These are phyloP conservation scores for Sinocyclocheilus anophthalmus DNA, from an alignment of 2,113 vertebrate species.

Conservation along the genomic window DNA sequence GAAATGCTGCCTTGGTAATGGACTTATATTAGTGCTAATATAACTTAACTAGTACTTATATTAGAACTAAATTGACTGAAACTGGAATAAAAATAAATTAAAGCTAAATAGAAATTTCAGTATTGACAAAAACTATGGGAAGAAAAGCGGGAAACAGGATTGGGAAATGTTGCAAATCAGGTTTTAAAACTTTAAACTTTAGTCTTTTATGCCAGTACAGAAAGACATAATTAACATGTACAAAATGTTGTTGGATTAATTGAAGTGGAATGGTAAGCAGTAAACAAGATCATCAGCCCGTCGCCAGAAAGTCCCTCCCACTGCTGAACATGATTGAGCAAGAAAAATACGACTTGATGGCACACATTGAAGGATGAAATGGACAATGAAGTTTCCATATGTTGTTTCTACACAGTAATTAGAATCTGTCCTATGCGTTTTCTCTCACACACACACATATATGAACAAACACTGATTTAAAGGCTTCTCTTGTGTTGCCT, in stretches of 20 bases:
- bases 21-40: too few species aligned
- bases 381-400: conserved; percentile 92
- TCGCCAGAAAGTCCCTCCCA: conserved; percentile 36
- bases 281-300: conserved; percentile 60
- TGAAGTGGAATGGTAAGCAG: conserved; percentile 30
- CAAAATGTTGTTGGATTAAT: conserved; percentile 59
- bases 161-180: background rate
- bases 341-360: conserved; percentile 81
- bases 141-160: background rate
- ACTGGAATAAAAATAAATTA: too few species aligned
- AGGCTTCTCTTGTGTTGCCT: background rate
- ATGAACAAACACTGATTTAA: background rate
- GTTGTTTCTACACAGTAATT: conserved; percentile 89
- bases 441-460: background rate
- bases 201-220: background rate
- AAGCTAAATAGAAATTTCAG: too few species aligned
- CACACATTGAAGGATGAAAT: conserved; percentile 86
- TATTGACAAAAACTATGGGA: background rate
- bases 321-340: conserved; percentile 74
- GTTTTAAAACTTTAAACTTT: background rate
- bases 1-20: too few species aligned
- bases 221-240: conserved; percentile 1
- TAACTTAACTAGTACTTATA: too few species aligned
- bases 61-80: too few species aligned
- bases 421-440: conserved; percentile 76